These are phyloP conservation scores for Coryphaenoides rupestris DNA, from an alignment of 2,113 vertebrate genomes.

Conservation along the genomic window DNA sequence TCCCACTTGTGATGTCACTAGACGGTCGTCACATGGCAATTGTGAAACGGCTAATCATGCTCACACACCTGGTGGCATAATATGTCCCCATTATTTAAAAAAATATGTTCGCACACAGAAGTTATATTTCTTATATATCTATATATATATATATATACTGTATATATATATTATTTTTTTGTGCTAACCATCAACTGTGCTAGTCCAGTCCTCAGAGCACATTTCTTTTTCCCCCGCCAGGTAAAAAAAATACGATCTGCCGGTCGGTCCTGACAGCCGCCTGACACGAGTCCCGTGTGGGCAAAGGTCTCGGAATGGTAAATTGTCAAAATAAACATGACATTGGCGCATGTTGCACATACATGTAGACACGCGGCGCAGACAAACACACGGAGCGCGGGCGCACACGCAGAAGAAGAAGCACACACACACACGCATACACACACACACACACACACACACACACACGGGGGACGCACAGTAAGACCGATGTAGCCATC, in stretches of 20 bases:
- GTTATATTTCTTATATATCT: no score
- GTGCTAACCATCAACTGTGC: background rate
- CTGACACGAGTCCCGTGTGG: conserved; percentile 21
- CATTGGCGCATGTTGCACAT: background rate
- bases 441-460: conserved; percentile 13
- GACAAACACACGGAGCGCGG: background rate
- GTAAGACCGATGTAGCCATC: conserved; percentile 4
- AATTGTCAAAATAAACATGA: conserved; percentile 35
- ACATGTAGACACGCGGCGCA: background rate
- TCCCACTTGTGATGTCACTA: no score
- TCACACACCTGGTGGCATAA: no score
- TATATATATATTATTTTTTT: no score
- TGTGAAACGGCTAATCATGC: no score
- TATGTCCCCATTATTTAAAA: no score
- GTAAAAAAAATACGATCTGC: conserved; percentile 15
- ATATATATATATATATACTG: no score
- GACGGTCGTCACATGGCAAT: no score
- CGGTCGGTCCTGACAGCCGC: conserved; percentile 13
- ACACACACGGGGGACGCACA: conserved; percentile 1
- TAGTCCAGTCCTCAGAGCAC: background rate
- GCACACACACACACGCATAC: conserved; percentile 19
- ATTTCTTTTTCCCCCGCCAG: background rate
- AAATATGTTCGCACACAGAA: no score
- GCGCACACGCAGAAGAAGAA: background rate
- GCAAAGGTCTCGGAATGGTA: conserved; percentile 31